These are phyloP conservation scores for Brachypteracias leptosomus DNA, from an alignment of 2,113 vertebrate species.

Conservation along the genomic window DNA sequence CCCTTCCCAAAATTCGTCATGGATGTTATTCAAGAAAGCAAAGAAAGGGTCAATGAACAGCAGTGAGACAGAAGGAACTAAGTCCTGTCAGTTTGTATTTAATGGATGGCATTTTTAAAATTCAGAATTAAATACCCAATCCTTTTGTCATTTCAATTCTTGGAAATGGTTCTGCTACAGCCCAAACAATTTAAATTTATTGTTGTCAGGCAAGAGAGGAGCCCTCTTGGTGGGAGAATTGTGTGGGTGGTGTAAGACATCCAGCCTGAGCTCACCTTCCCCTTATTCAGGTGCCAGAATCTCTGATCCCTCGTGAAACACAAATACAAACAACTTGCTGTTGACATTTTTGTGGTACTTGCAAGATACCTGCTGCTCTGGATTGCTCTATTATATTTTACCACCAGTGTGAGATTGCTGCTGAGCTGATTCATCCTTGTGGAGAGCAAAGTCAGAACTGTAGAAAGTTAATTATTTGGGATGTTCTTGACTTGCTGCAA, in stretches of 20 bases:
- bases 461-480: background rate
- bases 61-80: background rate
- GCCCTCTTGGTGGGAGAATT: background rate
- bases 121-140: constrained; percentile 17
- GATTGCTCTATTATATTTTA: background rate
- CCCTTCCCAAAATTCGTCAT: background rate
- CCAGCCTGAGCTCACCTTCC: background rate
- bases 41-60: background rate
- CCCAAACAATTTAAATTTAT: constrained; percentile 25
- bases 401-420: background rate
- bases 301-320: background rate
- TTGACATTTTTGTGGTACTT: background rate
- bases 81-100: constrained; percentile 22
- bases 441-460: background rate
- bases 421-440: background rate
- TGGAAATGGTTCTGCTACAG: constrained; percentile 28
- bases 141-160: background rate
- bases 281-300: background rate
- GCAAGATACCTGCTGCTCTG: background rate
- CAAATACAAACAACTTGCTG: background rate
- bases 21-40: background rate
- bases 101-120: background rate
- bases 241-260: background rate
- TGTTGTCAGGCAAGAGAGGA: constrained; percentile 26
- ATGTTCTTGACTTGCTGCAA: background rate